These are phyloP conservation scores for Drosophila paulistorum DNA, from an alignment of 1,140 invertebrate species.

Conservation along the genomic window DNA sequence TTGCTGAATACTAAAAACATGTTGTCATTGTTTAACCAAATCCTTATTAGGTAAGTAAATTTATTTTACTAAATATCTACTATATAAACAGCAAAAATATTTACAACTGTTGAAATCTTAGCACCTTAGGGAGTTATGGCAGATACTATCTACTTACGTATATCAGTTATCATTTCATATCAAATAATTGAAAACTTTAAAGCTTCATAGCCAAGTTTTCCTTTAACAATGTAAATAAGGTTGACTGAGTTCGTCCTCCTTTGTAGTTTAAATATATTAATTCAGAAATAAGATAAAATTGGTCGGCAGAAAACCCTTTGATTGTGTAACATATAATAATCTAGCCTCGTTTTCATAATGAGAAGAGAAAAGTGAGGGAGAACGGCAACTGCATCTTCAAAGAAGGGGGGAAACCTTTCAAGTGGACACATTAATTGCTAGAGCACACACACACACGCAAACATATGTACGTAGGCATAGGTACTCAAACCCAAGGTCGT, in stretches of 20 bases:
- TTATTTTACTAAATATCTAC: too few relatives aligned
- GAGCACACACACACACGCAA: not conserved
- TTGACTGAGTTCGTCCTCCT: not conserved
- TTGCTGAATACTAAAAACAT: too few relatives aligned
- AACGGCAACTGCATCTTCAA: conserved; percentile 1
- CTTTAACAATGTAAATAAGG: too few relatives aligned
- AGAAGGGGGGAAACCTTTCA: conserved; percentile 11
- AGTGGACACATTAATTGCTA: conserved; percentile 65
- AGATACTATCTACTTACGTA: too few relatives aligned
- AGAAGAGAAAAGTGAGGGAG: conserved; percentile 28
- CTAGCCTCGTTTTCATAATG: conserved; percentile 60
- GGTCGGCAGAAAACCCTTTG: conserved; percentile 62
- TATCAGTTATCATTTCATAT: too few relatives aligned
- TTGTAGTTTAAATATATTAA: not conserved
- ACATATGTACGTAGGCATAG: not conserved
- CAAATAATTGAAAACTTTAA: too few relatives aligned
- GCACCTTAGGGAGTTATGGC: too few relatives aligned
- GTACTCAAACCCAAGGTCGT: conserved; percentile 49
- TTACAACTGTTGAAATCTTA: too few relatives aligned
- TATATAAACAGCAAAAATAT: too few relatives aligned
- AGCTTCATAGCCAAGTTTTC: too few relatives aligned
- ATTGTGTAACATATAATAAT: conserved; percentile 47
- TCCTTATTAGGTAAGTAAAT: too few relatives aligned
- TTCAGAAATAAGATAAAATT: not conserved
- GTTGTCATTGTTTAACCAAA: too few relatives aligned